Evolutionary conservation across 2,113 vertebrate genomes (phyloP).

Genomic region (Actenoides lindsayi): DNA sequence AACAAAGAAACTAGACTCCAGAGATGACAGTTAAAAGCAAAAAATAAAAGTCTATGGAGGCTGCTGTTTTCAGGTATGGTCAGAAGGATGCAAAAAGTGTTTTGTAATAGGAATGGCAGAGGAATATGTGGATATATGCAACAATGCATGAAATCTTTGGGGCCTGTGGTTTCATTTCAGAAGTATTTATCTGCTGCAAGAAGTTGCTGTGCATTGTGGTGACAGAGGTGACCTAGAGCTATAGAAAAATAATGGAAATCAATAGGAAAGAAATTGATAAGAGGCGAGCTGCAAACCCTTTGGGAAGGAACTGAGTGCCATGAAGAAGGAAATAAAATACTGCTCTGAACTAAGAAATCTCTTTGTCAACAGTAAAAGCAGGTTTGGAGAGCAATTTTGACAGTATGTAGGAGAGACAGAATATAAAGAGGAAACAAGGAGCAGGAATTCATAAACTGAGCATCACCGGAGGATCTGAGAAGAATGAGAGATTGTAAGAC

Average conservation of each 20-base stretch:
- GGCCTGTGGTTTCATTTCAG: neutral
- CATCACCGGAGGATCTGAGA: neutral
- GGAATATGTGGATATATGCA: neutral
- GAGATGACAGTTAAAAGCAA: neutral
- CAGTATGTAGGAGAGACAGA: neutral
- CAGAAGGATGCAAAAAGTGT: neutral
- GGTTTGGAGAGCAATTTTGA: neutral
- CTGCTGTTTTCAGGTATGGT: neutral
- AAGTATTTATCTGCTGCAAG: neutral
- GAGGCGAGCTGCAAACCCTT: neutral
- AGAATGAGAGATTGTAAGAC: neutral
- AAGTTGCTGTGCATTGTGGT: neutral
- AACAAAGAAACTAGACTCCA: neutral
- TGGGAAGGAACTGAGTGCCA: neutral
- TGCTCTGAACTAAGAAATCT: neutral
- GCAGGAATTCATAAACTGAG: neutral
- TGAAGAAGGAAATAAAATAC: neutral
- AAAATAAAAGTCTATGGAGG: neutral
- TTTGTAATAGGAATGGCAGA: neutral
- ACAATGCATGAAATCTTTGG: neutral
- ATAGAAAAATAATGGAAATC: neutral
- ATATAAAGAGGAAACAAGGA: neutral
- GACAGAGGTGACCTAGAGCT: neutral
- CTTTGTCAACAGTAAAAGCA: neutral
- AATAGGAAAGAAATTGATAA: neutral